Conservation (phyloP, 2,113 vertebrate genomes). For the Sinosuthora webbiana region DNA sequence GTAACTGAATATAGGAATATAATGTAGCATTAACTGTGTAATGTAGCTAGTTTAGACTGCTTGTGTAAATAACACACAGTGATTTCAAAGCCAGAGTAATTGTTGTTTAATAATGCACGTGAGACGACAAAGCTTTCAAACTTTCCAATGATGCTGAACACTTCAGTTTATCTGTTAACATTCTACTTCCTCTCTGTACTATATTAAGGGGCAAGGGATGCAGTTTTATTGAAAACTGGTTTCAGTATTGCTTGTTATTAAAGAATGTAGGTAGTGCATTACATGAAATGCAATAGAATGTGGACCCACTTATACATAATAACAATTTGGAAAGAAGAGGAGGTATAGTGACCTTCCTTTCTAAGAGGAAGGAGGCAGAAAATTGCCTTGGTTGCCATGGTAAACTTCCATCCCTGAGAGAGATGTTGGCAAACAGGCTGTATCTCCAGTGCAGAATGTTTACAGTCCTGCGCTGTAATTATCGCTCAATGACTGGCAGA, state of each 20-base stretch:
- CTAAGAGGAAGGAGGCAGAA: conserved; percentile 75
- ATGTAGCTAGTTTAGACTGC: not conserved
- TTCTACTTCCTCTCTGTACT: conserved; percentile 20
- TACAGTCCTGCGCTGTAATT: conserved; percentile 81
- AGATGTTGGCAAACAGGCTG: conserved; percentile 84
- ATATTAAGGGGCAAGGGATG: conserved; percentile 46
- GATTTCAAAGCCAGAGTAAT: conserved; percentile 11
- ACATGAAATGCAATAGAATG: conserved; percentile 56
- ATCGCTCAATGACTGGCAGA: conserved; percentile 92
- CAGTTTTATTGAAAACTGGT: conserved; percentile 56
- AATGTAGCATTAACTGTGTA: not conserved
- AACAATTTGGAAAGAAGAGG: conserved; percentile 65
- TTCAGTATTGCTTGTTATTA: conserved; percentile 57
- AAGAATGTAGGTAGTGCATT: conserved; percentile 60
- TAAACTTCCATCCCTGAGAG: conserved; percentile 78
- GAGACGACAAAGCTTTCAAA: conserved; percentile 29
- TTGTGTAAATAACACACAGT: not conserved
- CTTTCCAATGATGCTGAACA: not conserved
- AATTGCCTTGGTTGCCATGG: conserved; percentile 84
- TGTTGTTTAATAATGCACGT: not conserved
- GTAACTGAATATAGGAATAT: not conserved
- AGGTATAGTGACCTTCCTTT: conserved; percentile 78
- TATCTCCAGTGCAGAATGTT: conserved; percentile 82
- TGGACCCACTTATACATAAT: conserved; percentile 64
- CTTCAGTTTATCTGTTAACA: conserved; percentile 1